Conservation (phyloP, 2,113 vertebrate genomes). For the Trogon melanurus region DNA sequence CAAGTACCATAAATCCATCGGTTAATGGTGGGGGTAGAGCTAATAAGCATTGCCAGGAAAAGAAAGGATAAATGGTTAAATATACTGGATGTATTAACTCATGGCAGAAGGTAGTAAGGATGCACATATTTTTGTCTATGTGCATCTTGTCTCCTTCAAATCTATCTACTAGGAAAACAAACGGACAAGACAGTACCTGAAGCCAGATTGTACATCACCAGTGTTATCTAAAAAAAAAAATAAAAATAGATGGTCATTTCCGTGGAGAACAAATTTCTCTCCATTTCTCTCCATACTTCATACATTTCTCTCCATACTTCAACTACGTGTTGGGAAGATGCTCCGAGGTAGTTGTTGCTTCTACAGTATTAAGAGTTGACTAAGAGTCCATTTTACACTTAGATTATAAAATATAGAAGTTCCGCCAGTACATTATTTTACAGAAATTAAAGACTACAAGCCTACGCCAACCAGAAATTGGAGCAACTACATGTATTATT, state of each 20-base stretch:
- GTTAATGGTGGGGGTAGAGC: background rate
- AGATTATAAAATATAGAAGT: background rate
- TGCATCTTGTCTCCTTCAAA: background rate
- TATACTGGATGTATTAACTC: background rate
- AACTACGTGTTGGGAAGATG: background rate
- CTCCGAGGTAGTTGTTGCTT: background rate
- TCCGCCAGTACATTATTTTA: background rate
- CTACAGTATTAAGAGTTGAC: background rate
- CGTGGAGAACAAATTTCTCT: background rate
- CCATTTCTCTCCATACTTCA: background rate
- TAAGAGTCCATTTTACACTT: background rate
- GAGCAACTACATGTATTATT: background rate
- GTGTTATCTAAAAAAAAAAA: background rate
- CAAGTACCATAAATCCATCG: background rate
- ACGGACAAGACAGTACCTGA: background rate
- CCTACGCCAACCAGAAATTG: background rate
- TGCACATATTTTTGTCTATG: background rate
- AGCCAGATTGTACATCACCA: background rate
- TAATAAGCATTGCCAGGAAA: background rate
- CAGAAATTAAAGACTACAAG: background rate
- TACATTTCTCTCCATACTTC: background rate
- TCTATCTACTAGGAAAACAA: background rate
- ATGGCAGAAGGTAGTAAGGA: background rate
- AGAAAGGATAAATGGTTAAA: background rate
- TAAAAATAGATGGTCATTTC: background rate